phyloP scores from a whole-genome alignment of 2,113 vertebrate species.

The Brachirus orientalis region DNA sequence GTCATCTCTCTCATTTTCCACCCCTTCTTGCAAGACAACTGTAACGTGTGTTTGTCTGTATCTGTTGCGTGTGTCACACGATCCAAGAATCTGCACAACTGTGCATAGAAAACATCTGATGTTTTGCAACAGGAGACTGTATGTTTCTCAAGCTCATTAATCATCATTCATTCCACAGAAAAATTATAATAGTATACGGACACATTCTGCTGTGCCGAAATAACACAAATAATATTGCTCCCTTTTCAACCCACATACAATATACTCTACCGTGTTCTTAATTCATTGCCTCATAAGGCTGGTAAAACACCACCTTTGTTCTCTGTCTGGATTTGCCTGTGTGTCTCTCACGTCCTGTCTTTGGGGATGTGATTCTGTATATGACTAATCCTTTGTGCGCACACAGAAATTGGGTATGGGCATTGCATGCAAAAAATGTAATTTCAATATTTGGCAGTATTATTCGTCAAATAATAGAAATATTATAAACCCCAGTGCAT shows the following conservation, averaged over 20 bases:
- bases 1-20: not conserved
- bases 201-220: not conserved
- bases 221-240: not conserved
- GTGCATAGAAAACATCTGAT: not conserved
- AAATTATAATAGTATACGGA: not conserved
- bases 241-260: not conserved
- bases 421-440: too few relatives aligned
- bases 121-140: not conserved
- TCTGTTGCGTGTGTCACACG: not conserved
- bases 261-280: not conserved
- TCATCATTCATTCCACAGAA: not conserved
- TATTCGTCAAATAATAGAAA: too few relatives aligned
- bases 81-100: not conserved
- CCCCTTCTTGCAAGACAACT: not conserved
- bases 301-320: too few relatives aligned
- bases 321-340: too few relatives aligned
- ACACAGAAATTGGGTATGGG: not conserved
- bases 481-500: too few relatives aligned
- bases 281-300: not conserved
- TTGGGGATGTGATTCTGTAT: constrained; percentile 42
- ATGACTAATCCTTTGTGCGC: not conserved
- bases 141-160: not conserved
- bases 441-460: too few relatives aligned
- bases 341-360: too few relatives aligned
- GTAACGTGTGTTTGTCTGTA: not conserved